Base-by-base conservation (phyloP, 2,888 invertebrate species). In the Crioceris asparagi region DNA sequence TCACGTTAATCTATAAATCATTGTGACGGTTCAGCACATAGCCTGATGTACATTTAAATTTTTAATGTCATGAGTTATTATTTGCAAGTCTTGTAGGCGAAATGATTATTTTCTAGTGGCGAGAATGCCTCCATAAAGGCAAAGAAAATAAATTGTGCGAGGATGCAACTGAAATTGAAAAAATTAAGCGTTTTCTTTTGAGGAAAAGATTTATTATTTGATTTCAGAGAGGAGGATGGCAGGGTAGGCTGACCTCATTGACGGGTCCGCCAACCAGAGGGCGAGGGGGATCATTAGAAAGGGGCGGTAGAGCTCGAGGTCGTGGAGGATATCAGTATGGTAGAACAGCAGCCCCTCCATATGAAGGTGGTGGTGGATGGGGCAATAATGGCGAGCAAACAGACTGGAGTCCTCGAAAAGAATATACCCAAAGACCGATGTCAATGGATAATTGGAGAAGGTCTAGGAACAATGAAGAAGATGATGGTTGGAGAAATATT, bases 391-490 rank as follows among this genome's bases (percentile, higher is more conserved):
- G 73, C 46, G 69, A 64, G 25, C 69, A 69, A 40, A 55, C 69
- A 10, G 74, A 74, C 42, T 74, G 74, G 71, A 72, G 72, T 56
- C 73, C 74, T 15, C 65, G 74, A 35, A 75, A 75, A 53, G 74
- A 74, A 43, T 64, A 67, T 37, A 62, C 64, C 27, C 60, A 66
- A 11, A 50, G 62, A 29, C 62, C 65, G 17, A 50, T 63, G 44
- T 64, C 66, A 27, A 48, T 46, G 42, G 61, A 62, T 36, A 66
- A 66, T 48, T 72, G 72, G 72, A 57, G 72, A 46, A 61, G 72
- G 41, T 64, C 68, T 29, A 60, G 62, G 21, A 64, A 60, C 26
- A 63, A 61, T 17, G 21, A 33, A 16, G 51, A 69, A 60, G 51
- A 68, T 62, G 55, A 66, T 64, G 48, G 64, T 56, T 44, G 64